Percentiles rank a stretch among this genome's conserved stretches.
phyloP scores from a whole-genome alignment of 1,140 invertebrate genomes.

The Tribolium castaneum region DNA sequence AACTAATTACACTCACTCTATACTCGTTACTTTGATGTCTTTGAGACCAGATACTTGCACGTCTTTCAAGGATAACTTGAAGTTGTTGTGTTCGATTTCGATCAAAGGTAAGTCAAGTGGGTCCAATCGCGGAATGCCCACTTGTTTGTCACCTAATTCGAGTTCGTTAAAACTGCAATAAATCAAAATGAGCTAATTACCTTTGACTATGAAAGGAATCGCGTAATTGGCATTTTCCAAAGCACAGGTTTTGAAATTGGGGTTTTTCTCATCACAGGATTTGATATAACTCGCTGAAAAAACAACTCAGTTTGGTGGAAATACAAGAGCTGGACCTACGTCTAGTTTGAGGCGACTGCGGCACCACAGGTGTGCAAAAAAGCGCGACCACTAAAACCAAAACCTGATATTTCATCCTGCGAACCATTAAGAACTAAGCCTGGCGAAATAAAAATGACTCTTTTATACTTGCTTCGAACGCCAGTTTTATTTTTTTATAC shows the following conservation, averaged over 20 bases:
- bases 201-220: conserved; percentile 6
- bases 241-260: not conserved
- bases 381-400: not conserved
- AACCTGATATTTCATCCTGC: not conserved
- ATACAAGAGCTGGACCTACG: not conserved
- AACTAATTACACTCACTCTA: conserved; percentile 12
- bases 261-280: not conserved
- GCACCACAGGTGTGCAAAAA: not conserved
- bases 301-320: not conserved
- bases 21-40: not conserved
- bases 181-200: not conserved
- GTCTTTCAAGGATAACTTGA: conserved; percentile 22
- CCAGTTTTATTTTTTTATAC: not conserved
- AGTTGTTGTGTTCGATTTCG: conserved; percentile 7
- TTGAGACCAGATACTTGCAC: not conserved
- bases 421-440: not conserved
- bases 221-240: not conserved
- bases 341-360: not conserved
- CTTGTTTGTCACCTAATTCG: not conserved
- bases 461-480: not conserved
- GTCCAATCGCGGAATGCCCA: not conserved
- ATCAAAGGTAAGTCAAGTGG: conserved; percentile 10
- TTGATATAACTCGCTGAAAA: conserved; percentile 1
- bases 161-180: not conserved
- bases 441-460: not conserved